Percentiles rank a stretch among this genome's conserved stretches.
These are phyloP conservation scores for Beaufortia kweichowensis DNA, from an alignment of 2,113 vertebrate species.

Conservation along the genomic window DNA sequence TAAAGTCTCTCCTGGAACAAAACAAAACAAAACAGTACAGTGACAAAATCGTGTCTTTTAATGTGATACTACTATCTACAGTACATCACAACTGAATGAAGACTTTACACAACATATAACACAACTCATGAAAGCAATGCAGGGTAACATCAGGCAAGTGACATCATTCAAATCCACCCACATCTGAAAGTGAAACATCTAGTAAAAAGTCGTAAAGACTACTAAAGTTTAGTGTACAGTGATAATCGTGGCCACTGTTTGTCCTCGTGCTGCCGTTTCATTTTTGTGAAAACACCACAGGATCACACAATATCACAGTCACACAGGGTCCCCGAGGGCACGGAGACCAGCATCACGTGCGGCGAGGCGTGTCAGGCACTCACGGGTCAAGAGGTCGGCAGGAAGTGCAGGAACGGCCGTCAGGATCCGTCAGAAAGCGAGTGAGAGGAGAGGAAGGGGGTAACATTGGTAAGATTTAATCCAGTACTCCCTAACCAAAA, in stretches of 20 bases:
- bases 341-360: constrained; percentile 21
- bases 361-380: constrained; percentile 53
- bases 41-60: not conserved
- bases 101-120: constrained; percentile 22
- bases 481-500: constrained; percentile 28
- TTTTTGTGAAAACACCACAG: constrained; percentile 2
- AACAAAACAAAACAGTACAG: not conserved
- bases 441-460: constrained; percentile 35
- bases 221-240: no score
- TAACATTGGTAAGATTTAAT: constrained; percentile 33
- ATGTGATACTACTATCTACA: not conserved
- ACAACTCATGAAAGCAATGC: constrained; percentile 12
- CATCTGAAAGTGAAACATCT: not conserved
- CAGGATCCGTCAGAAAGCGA: constrained; percentile 44
- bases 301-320: constrained; percentile 26
- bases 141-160: not conserved
- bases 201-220: no score
- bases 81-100: not conserved
- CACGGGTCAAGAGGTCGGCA: constrained; percentile 56
- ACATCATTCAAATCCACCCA: constrained; percentile 20
- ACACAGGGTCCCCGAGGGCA: constrained; percentile 19
- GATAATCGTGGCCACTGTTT: not conserved
- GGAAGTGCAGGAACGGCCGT: constrained; percentile 27
- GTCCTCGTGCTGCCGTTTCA: constrained; percentile 23
- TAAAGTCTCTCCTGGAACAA: not conserved